Base-by-base conservation (phyloP, 2,888 invertebrate species). In the Steinernema carpocapsae region DNA sequence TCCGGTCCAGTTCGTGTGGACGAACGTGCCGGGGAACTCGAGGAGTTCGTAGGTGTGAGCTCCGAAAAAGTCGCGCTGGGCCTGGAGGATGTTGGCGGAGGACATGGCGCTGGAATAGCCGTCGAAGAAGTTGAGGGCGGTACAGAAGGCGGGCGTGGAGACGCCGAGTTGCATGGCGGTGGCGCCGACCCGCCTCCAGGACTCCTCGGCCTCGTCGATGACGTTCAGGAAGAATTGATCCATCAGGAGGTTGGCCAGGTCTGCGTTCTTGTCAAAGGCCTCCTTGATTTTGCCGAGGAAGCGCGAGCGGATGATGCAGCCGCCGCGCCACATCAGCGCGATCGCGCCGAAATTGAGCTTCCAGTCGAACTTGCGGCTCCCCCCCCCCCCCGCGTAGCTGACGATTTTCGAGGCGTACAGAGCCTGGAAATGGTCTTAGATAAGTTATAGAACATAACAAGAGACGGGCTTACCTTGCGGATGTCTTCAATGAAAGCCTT, bases 1-100 rank as follows among this genome's bases (percentile, higher is more conserved):
- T 17, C 99, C 99, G 12, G 97, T 99, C 99, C 99, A 99, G 90
- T 99, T 97, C 78, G 97, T 97, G 89, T 99, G 99, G 1, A 94
- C 91, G 88, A 93, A 97, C 82, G 91, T 91, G 2, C 96, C 97
- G 59, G 96, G 96, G 78, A 93, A 90, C 3, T 91, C 91, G 73
- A 94, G 89, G 73, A 96, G 89, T 89, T 99, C 97, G 87, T 99
- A 99, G 0, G 97, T 99, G 88, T 99, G 99, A 0, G 99, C 97
- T 0, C 99, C 99, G 87, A 99, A 99, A 88, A 95, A 99, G 89
- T 99, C 99, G 46, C 99, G 91, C 88, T 97, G 97, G 0, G 97
- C 95, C 92, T 92, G 97, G 75, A 97, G 90, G 75, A 99, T 90
- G 89, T 99, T 99, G 6, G 99, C 97, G 0, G 99, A 97, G 71